Evolutionary conservation across 2,888 invertebrate species (phyloP).

Genomic region (Stomorhina lunata): DNA sequence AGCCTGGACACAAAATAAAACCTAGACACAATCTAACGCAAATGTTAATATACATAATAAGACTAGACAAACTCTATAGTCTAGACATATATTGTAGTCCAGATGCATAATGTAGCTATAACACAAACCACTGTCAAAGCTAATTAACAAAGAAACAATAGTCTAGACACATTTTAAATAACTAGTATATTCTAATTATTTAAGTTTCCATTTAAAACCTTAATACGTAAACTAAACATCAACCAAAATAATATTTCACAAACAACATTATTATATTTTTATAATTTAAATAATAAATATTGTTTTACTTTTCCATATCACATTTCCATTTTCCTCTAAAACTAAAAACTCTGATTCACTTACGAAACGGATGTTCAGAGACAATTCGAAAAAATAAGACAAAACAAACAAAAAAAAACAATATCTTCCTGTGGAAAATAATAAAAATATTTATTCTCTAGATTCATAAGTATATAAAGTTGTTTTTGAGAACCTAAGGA

Average conservation of each 20-base stretch:
- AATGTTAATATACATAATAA: no score
- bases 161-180: no score
- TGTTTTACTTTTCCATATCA: slow-evolving; percentile 12
- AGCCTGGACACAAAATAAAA: no score
- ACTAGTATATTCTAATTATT: no score
- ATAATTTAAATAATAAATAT: not conserved
- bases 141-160: no score
- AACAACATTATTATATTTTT: not conserved
- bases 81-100: no score
- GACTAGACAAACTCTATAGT: no score
- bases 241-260: not conserved
- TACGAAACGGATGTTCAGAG: slow-evolving; percentile 44
- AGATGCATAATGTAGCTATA: no score
- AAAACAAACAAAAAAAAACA: not conserved
- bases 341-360: slow-evolving; percentile 44
- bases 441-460: slow-evolving; percentile 10
- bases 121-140: no score
- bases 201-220: no score
- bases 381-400: slow-evolving; percentile 25
- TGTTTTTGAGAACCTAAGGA: slow-evolving; percentile 27
- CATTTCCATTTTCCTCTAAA: not conserved
- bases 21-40: no score
- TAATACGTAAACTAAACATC: no score
- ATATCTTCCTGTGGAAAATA: slow-evolving; percentile 38
- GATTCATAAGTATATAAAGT: slow-evolving; percentile 1